phyloP scores from a whole-genome alignment of 2,113 vertebrate genomes.

The Oostethus manadensis region DNA sequence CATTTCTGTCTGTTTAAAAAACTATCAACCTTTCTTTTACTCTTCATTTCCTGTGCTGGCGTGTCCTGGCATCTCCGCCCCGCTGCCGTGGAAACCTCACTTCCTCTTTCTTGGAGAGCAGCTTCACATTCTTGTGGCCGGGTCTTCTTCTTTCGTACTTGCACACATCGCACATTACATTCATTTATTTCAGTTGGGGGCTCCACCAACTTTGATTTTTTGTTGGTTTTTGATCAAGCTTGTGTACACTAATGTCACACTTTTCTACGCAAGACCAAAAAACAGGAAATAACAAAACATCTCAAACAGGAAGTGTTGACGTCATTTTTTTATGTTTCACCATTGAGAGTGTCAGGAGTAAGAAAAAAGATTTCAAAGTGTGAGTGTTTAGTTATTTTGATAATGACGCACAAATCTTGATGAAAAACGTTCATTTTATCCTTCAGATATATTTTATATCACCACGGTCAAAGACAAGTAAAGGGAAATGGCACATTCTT shows the following conservation, averaged over 20 bases:
- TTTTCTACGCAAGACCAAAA: no score
- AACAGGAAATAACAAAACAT: no score
- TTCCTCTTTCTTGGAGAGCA: no score
- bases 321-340: conserved; percentile 30
- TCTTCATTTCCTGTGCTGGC: conserved; percentile 32
- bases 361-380: no score
- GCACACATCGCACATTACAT: conserved; percentile 25
- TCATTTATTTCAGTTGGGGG: conserved; percentile 56
- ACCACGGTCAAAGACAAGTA: conserved; percentile 14
- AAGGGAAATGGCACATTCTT: conserved; percentile 34
- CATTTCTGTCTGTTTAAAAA: conserved; percentile 29
- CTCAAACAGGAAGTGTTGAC: conserved; percentile 11
- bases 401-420: neutral
- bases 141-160: conserved; percentile 5
- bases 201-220: conserved; percentile 46
- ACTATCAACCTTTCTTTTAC: conserved; percentile 33
- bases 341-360: no score
- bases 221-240: no score
- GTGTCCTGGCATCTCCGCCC: conserved; percentile 30
- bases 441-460: conserved; percentile 6
- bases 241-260: no score
- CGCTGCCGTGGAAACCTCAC: conserved; percentile 61
- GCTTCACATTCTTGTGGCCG: neutral
- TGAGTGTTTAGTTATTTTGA: no score
- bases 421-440: conserved; percentile 1